Evolutionary conservation across 2,888 invertebrate species (phyloP).

Genomic region (Timema cristinae): DNA sequence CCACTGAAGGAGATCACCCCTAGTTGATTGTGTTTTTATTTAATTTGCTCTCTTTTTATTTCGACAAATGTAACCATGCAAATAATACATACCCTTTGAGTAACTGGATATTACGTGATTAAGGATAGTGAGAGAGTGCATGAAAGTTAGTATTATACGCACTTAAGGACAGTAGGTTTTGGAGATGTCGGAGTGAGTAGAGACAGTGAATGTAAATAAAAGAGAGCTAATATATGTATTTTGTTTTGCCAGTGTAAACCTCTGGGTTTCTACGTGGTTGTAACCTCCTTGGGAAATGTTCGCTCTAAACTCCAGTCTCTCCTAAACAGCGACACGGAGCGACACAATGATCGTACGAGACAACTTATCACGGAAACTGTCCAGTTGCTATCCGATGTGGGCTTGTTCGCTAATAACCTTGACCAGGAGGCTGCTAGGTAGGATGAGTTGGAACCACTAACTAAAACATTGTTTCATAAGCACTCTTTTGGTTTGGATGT

Average conservation of each 20-base stretch:
- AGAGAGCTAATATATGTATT: neutral
- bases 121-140: neutral
- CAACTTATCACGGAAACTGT: slow-evolving; percentile 32
- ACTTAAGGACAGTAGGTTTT: neutral
- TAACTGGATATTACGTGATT: no score
- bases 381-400: slow-evolving; percentile 30
- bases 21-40: no score
- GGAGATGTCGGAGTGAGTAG: neutral
- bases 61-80: no score
- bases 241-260: slow-evolving; percentile 34
- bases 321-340: neutral
- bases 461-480: no score
- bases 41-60: no score
- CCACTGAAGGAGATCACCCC: no score
- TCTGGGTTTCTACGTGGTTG: slow-evolving; percentile 33
- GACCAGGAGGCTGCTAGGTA: slow-evolving; percentile 41
- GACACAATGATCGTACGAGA: no score
- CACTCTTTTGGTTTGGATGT: no score
- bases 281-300: slow-evolving; percentile 31
- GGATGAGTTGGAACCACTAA: no score
- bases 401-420: slow-evolving; percentile 32
- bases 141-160: neutral
- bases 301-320: slow-evolving; percentile 19
- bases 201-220: neutral
- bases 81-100: no score